Base-by-base conservation (phyloP, 2,888 invertebrate genomes). In the Lycocerus yunnanus region DNA sequence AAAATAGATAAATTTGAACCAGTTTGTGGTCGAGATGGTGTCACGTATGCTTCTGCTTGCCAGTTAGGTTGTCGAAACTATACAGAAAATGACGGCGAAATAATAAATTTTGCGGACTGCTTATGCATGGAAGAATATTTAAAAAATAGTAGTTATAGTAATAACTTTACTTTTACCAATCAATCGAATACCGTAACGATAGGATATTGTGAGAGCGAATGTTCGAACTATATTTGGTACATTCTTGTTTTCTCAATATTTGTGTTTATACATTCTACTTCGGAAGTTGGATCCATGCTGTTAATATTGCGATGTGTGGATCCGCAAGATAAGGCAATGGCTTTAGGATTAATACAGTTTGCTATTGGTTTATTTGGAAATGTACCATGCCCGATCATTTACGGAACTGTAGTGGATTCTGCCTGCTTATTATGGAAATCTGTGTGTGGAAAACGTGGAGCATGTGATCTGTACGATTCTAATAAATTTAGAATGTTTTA, bases 351-450 rank as follows among this genome's bases (percentile, higher is more conserved):
- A 84, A 96, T 97, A 85, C 96, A 96, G 87, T 96, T 96, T 87
- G 96, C 97, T 73, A 96, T 97, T 79, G 97, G 97, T 73, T 90
- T 97, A 80, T 96, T 97, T 88, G 97, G 96, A 81, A 97, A 97
- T 88, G 96, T 97, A 84, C 97, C 97, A 81, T 97, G 97, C 87
- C 96, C 97, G n/a, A 95, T 97, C 81, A 92, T 97, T 81, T 97
- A 97, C 87, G 97, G 97, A 76, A 94, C 95, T 61, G 95, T 97
- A 4, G 94, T 97, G 72, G 97, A 97, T 89, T 95, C 95, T 1
- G 95, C 97, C 5, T 97, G 97, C 86, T 90, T 96, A 27, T 92
- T 96, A 81, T 95, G 97, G 90, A 95, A 96, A 87, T 91, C 90
- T 73, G 91, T 94, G 2, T 96, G 96, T 85, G 94, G 93, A 63